Evolutionary conservation across 2,113 vertebrate genomes (phyloP), one percentile per base, ranked within the genome.

Genomic region (Clupea harengus): DNA sequence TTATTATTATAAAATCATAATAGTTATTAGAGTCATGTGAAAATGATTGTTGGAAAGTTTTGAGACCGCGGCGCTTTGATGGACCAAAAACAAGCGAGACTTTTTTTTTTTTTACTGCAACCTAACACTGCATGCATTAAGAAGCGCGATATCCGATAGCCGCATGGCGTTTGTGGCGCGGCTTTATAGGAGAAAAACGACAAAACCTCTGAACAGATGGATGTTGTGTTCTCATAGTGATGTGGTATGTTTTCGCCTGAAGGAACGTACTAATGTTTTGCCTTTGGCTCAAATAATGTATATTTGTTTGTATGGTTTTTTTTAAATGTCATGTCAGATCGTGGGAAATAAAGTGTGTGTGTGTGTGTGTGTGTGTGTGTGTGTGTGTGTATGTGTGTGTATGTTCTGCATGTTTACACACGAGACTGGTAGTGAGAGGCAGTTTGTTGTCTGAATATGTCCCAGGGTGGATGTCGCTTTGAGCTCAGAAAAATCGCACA

Each of bases 401-500:
- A 15, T 54, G 47, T 18, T 54, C 18, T 20, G 15, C 18, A 60
- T 60, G 20, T 60, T 60, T 60, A 60, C 22, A 86, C 91, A 90
- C 67, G 90, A 60, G 54, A 60, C 6, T 60, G 54, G 18, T 60
- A 60, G 54, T 60, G 54, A 60, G 54, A 60, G 83, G 84, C 84
- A 82, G 84, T 78, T 85, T 84, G 83, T 86, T 83, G 39, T 83
- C 82, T 82, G 85, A 52, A 49, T 72, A 4, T 52, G 89, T 89
- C 89, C 88, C 89, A 85, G 88, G 45, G 91, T 89, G 90, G 88
- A 45, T 90, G 87, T 91, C 83, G 85, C 88, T 89, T 88, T 83
- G 44, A 86, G 89, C 81, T 39, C 83, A 60, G 86, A 90, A 88
- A 88, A 90, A 91, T 75, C 60, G 87, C 89, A 92, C 93, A 92